These are phyloP conservation scores for Enteromius afrohamiltoni DNA, from an alignment of 2,797 vertebrate genomes.

Conservation along the genomic window DNA sequence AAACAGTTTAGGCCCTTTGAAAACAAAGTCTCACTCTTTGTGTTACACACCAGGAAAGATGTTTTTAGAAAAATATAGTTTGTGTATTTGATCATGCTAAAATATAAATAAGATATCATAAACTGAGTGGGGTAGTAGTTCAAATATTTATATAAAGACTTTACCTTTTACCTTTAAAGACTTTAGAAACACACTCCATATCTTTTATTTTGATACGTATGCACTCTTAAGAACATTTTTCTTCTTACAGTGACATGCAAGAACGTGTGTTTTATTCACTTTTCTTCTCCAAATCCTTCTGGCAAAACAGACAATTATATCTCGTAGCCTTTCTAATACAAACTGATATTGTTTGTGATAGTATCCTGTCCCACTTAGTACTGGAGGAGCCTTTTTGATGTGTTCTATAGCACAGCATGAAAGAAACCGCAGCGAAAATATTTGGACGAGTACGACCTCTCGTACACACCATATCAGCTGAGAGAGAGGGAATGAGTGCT, in stretches of 20 bases:
- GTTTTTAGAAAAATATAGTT: neutral
- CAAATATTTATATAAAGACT: neutral
- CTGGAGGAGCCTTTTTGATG: slow-evolving; percentile 12
- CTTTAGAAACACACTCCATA: neutral
- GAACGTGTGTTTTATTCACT: neutral
- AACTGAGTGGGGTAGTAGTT: neutral
- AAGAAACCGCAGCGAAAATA: slow-evolving; percentile 42
- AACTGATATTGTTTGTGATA: neutral
- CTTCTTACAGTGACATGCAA: neutral
- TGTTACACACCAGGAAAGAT: neutral
- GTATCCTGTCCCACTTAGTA: neutral
- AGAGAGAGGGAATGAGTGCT: neutral
- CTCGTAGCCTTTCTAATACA: neutral
- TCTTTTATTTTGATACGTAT: neutral
- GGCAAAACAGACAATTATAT: neutral
- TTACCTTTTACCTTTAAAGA: too few relatives aligned
- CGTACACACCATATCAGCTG: neutral
- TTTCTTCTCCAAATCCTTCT: neutral
- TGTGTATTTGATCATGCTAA: neutral
- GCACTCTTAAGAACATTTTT: neutral
- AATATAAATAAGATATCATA: neutral
- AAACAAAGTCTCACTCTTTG: neutral
- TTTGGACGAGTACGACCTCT: slow-evolving; percentile 33
- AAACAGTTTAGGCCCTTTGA: neutral
- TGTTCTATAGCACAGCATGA: slow-evolving; percentile 32